Evolutionary conservation across 92 coral and sea anemone species (phyloP).

Genomic region (Diadumene lineata): DNA sequence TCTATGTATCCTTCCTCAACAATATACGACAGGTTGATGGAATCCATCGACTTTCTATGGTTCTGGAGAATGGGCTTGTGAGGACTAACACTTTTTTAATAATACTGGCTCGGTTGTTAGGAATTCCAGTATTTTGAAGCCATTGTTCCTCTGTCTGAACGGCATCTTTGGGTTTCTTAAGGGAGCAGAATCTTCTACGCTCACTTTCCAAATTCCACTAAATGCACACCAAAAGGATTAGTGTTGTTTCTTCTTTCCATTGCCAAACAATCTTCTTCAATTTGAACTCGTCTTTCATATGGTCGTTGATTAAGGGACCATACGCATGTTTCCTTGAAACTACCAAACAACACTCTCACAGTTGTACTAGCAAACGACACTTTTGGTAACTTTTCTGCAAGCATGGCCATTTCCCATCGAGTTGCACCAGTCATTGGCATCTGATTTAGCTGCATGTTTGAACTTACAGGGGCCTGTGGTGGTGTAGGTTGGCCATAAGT

Average conservation of each 20-base stretch:
- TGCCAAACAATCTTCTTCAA: no score
- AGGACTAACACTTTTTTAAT: slow-evolving; percentile 22
- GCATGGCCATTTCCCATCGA: not conserved
- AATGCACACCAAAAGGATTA: no score
- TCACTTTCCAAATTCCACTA: no score
- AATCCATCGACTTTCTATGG: slow-evolving; percentile 35
- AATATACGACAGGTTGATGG: slow-evolving; percentile 32
- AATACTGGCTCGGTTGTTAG: not conserved
- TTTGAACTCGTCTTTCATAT: no score
- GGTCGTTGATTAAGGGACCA: no score
- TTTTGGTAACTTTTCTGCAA: not conserved
- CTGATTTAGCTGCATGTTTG: not conserved
- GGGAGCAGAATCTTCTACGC: no score
- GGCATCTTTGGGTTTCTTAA: not conserved
- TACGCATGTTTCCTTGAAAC: no score
- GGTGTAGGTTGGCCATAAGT: not conserved
- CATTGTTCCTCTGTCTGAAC: slow-evolving; percentile 37
- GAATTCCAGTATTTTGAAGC: slow-evolving; percentile 4
- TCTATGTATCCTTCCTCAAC: slow-evolving; percentile 50
- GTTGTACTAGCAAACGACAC: not conserved
- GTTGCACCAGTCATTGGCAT: not conserved
- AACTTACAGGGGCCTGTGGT: not conserved
- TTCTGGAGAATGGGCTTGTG: slow-evolving; percentile 5
- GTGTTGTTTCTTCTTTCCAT: no score
- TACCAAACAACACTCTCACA: no score